These are phyloP conservation scores for Microcebus lehilahytsara DNA, from an alignment of 2,113 vertebrate species.

Conservation along the genomic window DNA sequence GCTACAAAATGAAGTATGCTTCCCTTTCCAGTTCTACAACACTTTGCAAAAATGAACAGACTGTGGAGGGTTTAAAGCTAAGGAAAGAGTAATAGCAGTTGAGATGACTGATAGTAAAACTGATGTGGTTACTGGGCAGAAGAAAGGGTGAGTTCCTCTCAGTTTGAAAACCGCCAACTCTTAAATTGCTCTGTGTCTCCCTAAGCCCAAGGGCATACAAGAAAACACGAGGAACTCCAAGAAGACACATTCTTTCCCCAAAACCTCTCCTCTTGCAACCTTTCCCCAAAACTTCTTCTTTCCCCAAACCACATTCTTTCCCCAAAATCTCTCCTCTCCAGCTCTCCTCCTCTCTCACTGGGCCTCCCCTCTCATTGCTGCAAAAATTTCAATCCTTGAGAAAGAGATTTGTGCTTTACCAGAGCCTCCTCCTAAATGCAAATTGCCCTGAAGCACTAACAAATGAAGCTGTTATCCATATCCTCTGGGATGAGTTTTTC, in stretches of 20 bases:
- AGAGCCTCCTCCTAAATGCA: background rate
- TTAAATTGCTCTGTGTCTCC: background rate
- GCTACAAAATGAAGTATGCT: background rate
- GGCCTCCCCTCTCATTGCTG: background rate
- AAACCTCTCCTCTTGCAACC: background rate
- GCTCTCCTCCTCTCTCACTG: accelerated
- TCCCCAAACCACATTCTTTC: background rate
- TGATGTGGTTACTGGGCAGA: background rate
- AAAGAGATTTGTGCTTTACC: background rate
- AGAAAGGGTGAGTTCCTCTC: background rate
- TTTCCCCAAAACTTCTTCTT: background rate
- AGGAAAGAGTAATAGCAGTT: background rate
- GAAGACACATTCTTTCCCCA: background rate
- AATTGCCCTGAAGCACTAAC: background rate
- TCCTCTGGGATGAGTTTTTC: slow-evolving; percentile 6
- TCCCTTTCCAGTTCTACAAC: background rate
- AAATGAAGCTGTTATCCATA: background rate
- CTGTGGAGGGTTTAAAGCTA: background rate
- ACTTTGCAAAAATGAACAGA: slow-evolving; percentile 1
- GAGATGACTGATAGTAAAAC: background rate
- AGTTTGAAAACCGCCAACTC: background rate
- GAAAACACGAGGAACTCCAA: background rate
- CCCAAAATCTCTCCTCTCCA: background rate
- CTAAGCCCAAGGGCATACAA: background rate
- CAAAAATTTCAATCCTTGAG: background rate